These are phyloP conservation scores for Miopithecus talapoin DNA, from an alignment of 2,797 vertebrate genomes.

Conservation along the genomic window DNA sequence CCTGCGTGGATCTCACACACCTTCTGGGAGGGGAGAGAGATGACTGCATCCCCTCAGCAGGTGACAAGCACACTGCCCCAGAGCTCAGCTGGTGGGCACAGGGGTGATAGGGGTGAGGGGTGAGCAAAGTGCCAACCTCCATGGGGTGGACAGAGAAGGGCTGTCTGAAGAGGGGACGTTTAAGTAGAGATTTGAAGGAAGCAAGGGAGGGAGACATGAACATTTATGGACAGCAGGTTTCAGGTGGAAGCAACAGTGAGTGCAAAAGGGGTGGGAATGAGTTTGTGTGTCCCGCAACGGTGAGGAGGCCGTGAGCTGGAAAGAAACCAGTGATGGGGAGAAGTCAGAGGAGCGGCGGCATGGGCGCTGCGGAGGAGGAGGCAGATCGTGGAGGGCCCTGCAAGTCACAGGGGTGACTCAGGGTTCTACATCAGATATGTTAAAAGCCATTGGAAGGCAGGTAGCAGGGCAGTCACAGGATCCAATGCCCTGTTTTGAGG, in stretches of 20 bases:
- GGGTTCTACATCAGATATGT: not conserved
- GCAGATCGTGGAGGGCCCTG: fast-evolving
- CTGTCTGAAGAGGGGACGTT: not conserved
- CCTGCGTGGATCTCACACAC: not conserved
- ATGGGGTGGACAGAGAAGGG: not conserved
- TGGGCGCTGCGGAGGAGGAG: too few species aligned
- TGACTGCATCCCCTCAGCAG: not conserved
- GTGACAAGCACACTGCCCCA: fast-evolving
- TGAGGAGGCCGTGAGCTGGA: not conserved
- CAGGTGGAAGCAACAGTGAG: not conserved
- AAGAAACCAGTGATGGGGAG: fast-evolving
- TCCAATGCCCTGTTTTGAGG: not conserved
- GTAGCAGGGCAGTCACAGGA: too few species aligned
- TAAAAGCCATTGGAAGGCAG: fast-evolving
- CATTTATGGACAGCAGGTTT: not conserved
- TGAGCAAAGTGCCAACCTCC: not conserved
- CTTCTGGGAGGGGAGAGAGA: not conserved
- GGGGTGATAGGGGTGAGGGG: fast-evolving
- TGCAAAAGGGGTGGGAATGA: fast-evolving
- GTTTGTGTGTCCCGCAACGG: fast-evolving
- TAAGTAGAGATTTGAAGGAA: not conserved
- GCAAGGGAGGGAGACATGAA: not conserved
- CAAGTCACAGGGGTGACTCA: not conserved
- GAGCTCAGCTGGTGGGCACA: fast-evolving
- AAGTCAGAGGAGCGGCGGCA: fast-evolving